These are phyloP conservation scores for Labeo calbasu DNA, from an alignment of 2,797 vertebrate genomes.

Conservation along the genomic window DNA sequence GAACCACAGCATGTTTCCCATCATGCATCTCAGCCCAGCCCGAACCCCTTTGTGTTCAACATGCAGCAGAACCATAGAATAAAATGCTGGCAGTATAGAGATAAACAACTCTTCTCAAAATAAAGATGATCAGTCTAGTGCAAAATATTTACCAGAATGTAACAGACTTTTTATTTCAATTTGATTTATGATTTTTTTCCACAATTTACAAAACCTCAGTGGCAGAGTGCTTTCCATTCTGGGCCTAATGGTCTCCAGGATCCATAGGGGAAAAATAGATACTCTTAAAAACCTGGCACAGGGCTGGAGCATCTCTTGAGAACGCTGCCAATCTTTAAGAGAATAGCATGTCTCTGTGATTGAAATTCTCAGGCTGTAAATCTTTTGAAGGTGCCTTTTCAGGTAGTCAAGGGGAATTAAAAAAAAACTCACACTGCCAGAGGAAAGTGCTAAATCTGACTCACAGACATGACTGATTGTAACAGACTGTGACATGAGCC, in stretches of 20 bases:
- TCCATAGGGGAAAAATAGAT: not conserved
- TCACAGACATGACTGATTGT: conserved; percentile 8
- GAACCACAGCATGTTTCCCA: conserved; percentile 12
- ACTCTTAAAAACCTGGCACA: conserved; percentile 15
- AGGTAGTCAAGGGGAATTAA: conserved; percentile 13
- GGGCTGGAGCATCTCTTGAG: not conserved
- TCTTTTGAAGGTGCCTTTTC: conserved; percentile 19
- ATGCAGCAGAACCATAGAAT: not conserved
- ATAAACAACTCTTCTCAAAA: not conserved
- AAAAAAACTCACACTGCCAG: not conserved
- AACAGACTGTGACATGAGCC: not conserved
- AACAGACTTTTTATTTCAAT: not conserved
- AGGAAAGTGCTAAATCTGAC: conserved; percentile 16
- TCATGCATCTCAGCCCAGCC: conserved; percentile 13
- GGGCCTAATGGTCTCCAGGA: not conserved
- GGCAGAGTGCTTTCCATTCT: not conserved
- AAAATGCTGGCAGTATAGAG: not conserved
- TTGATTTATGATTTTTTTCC: not conserved
- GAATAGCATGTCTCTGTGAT: conserved; percentile 5
- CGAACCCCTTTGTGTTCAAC: not conserved
- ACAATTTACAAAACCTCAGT: not conserved
- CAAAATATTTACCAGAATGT: not conserved
- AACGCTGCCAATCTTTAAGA: not conserved
- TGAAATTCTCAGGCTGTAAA: conserved; percentile 22
- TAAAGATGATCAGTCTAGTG: not conserved